These are phyloP conservation scores for Glaucidium brasilianum DNA, from an alignment of 2,113 vertebrate genomes.

Conservation along the genomic window DNA sequence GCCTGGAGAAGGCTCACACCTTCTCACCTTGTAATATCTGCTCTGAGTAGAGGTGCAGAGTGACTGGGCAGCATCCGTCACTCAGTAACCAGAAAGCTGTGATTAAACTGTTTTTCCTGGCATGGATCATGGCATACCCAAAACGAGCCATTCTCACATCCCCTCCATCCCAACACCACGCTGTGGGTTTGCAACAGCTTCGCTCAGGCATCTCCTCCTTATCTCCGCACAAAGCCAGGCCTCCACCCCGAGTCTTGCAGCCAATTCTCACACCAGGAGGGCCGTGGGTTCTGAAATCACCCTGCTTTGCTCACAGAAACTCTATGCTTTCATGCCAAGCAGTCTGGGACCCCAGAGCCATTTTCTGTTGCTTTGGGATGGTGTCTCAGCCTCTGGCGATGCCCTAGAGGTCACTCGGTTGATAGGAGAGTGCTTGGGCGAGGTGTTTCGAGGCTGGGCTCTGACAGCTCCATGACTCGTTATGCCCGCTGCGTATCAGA, in stretches of 20 bases:
- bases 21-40: background rate
- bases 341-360: background rate
- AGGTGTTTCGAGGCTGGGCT: background rate
- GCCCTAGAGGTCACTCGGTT: background rate
- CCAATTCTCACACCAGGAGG: background rate
- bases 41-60: background rate
- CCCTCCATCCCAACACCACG: rapidly evolving
- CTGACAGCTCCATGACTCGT: background rate
- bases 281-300: background rate
- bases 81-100: background rate
- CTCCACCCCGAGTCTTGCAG: background rate
- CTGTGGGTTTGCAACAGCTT: background rate
- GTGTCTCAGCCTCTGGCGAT: background rate
- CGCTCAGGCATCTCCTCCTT: background rate
- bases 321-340: background rate
- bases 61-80: background rate
- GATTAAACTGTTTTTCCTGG: background rate
- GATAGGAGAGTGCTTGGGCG: background rate
- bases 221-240: background rate
- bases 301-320: background rate
- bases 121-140: background rate
- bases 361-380: background rate
- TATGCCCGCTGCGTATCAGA: background rate
- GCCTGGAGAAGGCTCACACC: background rate
- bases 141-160: background rate